A percentile compares a stretch with the other conserved stretches of the same genome.
Evolutionary conservation across 2,113 vertebrate genomes (phyloP).

Genomic region (Ptilonorhynchus violaceus): DNA sequence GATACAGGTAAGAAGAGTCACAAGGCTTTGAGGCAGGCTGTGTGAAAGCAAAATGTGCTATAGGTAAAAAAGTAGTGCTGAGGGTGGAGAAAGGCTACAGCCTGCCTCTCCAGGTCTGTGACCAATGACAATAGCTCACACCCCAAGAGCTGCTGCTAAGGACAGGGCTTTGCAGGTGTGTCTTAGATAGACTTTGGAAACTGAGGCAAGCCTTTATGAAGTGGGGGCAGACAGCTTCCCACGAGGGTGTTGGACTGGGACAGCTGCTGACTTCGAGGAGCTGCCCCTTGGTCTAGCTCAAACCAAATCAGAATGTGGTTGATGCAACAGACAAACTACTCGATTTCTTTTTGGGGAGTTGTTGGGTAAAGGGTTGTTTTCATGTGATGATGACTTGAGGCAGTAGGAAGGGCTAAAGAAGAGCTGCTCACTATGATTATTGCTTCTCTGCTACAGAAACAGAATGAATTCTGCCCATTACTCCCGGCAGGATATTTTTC

Average conservation of each 20-base stretch:
- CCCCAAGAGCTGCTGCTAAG: background rate
- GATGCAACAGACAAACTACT: background rate
- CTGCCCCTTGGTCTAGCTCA: background rate
- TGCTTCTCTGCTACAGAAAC: background rate
- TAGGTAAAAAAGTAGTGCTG: background rate
- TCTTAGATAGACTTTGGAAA: background rate
- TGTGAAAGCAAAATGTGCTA: background rate
- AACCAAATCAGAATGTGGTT: fast-evolving
- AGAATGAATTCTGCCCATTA: background rate
- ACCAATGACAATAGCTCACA: too few species aligned
- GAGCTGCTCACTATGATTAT: background rate
- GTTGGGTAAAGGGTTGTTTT: background rate
- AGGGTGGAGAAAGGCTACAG: background rate
- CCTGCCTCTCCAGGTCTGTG: too few species aligned
- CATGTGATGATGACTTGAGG: background rate
- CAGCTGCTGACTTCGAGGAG: background rate
- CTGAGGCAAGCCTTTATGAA: fast-evolving
- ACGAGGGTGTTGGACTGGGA: background rate
- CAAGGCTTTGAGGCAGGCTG: background rate
- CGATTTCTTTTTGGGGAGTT: fast-evolving
- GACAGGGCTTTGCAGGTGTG: background rate
- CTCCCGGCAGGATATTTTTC: background rate
- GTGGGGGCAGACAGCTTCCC: background rate
- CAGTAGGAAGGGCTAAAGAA: background rate
- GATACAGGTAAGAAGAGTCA: background rate